Conservation (phyloP, 2,113 vertebrate species). For the Cercocebus atys region DNA sequence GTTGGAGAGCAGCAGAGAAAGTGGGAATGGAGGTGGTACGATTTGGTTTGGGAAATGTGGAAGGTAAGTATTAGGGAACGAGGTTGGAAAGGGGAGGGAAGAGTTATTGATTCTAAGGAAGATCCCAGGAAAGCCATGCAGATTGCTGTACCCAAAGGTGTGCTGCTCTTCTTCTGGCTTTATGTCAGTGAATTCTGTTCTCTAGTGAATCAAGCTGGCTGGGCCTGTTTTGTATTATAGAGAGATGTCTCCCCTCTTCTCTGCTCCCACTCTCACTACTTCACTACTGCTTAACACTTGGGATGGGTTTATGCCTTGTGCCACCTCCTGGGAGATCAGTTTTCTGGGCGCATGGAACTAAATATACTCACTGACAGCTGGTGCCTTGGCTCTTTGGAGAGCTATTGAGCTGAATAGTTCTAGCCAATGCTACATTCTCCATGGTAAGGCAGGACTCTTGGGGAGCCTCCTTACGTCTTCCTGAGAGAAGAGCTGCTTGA, state of each 20-base stretch:
- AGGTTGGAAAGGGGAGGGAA: not conserved
- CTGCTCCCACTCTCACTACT: not conserved
- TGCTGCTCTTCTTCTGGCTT: not conserved
- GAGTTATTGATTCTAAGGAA: not conserved
- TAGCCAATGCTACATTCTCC: conserved; percentile 48
- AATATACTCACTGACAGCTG: conserved; percentile 85
- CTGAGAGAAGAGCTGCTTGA: conserved; percentile 47
- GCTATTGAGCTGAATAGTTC: conserved; percentile 18
- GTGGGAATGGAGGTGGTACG: not conserved
- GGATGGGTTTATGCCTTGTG: conserved; percentile 40
- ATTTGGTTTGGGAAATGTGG: conserved; percentile 1
- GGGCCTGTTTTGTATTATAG: not conserved
- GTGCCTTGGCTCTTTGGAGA: not conserved
- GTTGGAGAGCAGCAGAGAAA: not conserved
- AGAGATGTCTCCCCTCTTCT: not conserved
- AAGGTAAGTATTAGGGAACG: not conserved
- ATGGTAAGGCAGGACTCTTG: conserved; percentile 37
- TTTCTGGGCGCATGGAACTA: conserved; percentile 80
- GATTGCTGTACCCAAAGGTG: not conserved
- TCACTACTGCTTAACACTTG: conserved; percentile 35
- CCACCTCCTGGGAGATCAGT: conserved; percentile 73
- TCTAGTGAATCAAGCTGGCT: not conserved
- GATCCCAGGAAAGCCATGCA: not conserved
- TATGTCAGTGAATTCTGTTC: not conserved
- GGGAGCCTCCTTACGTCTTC: conserved; percentile 23